Conservation (phyloP, 2,888 invertebrate species). For the Hedya salicella region DNA sequence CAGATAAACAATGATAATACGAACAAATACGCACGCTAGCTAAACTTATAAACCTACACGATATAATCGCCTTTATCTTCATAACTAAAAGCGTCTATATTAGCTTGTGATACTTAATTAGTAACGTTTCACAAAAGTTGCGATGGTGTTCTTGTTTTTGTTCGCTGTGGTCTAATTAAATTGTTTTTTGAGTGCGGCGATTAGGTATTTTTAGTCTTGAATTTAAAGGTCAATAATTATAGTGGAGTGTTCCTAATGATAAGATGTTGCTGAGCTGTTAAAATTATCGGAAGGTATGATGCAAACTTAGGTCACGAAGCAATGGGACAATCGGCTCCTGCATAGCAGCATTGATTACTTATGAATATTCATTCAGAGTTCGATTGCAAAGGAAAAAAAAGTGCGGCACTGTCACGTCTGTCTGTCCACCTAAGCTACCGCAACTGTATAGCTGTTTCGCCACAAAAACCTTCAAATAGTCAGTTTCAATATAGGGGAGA, state of each 20-base stretch:
- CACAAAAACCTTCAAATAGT: too few relatives aligned
- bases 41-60: conserved; percentile 45
- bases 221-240: neutral
- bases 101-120: conserved; percentile 38
- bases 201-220: neutral
- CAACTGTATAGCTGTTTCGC: too few relatives aligned
- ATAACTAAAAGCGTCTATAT: conserved; percentile 50
- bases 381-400: too few relatives aligned
- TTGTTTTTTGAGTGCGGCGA: conserved; percentile 17
- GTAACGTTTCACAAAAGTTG: conserved; percentile 26
- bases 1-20: conserved; percentile 59
- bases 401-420: too few relatives aligned
- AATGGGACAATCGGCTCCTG: too few relatives aligned
- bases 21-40: conserved; percentile 58
- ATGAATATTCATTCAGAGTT: too few relatives aligned
- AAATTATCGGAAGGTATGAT: neutral
- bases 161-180: conserved; percentile 28
- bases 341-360: too few relatives aligned
- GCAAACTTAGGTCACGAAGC: too few relatives aligned
- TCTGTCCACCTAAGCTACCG: too few relatives aligned
- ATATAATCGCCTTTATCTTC: conserved; percentile 46
- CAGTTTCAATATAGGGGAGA: too few relatives aligned
- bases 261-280: neutral
- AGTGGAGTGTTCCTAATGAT: neutral
- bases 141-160: conserved; percentile 49